phyloP scores from a whole-genome alignment of 2,888 invertebrate species.

The Deilephila porcellus region DNA sequence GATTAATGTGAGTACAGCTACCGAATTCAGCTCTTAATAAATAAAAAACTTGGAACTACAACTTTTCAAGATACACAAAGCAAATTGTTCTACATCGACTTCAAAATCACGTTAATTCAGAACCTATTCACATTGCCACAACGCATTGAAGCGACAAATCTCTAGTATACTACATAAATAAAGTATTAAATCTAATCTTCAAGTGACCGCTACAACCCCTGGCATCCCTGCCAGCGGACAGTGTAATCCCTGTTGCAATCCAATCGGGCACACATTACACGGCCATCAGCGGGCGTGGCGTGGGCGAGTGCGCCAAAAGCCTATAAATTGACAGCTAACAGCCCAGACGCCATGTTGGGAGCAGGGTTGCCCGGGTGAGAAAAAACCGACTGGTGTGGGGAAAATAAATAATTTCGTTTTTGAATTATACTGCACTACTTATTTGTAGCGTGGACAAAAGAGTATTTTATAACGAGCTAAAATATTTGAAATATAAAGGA shows the following conservation, averaged over 20 bases:
- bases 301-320: slow-evolving; percentile 50
- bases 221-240: slow-evolving; percentile 23
- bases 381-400: neutral
- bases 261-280: slow-evolving; percentile 49
- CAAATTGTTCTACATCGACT: no score
- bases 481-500: no score
- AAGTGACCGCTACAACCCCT: neutral
- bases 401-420: neutral
- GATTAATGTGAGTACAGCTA: no score
- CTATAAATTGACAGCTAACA: slow-evolving; percentile 52
- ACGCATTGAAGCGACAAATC: neutral
- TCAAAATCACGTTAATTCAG: no score
- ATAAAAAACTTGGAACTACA: no score
- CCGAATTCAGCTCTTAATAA: no score
- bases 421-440: no score
- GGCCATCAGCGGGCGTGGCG: slow-evolving; percentile 49
- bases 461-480: no score
- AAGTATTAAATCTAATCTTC: neutral
- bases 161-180: neutral
- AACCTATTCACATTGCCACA: no score
- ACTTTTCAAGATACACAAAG: no score
- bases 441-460: no score
- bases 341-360: slow-evolving; percentile 36
- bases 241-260: slow-evolving; percentile 38
- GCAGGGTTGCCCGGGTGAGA: neutral